Base-by-base conservation (phyloP, 2,113 vertebrate genomes). In the Scomber scombrus region DNA sequence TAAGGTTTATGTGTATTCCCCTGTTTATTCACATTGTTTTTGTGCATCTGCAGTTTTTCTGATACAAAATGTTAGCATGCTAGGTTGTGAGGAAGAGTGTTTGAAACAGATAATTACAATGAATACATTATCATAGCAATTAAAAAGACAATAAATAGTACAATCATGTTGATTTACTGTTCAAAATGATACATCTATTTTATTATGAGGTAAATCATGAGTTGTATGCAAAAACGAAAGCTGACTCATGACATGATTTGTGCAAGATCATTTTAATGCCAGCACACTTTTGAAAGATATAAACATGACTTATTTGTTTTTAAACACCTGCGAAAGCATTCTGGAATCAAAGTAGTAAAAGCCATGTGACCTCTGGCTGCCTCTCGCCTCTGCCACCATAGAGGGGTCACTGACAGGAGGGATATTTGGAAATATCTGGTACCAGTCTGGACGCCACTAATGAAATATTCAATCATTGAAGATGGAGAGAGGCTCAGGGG, bases 341-440 rank as follows among this genome's bases (percentile, higher is more conserved):
- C 3, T 65, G 69, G 88, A 94, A 89, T 90, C 79, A 93, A 89
- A 89, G 93, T 92, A 91, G 91, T 92, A 90, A 91, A 94, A 92
- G 91, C 86, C 92, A 75, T 58, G 85, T 86, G 81, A 84, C 81
- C 84, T 90, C 78, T 67, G 40, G 62, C 91, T 90, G 90, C 40
- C 75, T 68, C 86, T 88, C n/a, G 66, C 56, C 55, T 93, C 67
- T 18, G 52, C 65, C 86, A 92, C 82, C 87, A 85, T 80, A 92
- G 88, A 89, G 51, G 31, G 73, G 78, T 82, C 86, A 79, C 49
- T 5, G 64, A 75, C 64, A 47, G 54, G 78, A 78, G 73, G 75
- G 71, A 84, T 77, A 82, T 81, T 80, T 81, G 84, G 75, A 79
- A 90, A 87, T 89, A 88, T 88, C 78, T 84, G 85, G 63, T 84